Conservation (phyloP, 2,888 invertebrate genomes). For the Trypoxylon attenuatum region DNA sequence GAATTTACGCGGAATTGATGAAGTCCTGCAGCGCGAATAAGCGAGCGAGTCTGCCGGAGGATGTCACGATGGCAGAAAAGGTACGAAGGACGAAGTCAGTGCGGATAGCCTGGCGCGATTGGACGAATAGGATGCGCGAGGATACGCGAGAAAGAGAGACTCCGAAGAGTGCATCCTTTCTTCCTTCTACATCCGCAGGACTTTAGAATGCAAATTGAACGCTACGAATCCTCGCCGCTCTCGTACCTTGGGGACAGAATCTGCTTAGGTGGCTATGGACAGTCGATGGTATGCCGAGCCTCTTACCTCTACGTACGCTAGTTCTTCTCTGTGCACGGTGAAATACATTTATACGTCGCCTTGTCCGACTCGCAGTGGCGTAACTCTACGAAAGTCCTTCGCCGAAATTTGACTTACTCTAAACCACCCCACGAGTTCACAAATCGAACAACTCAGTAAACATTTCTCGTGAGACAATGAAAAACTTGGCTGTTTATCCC, state of each 20-base stretch:
- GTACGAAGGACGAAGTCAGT: background rate
- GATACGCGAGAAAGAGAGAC: slow-evolving; percentile 6
- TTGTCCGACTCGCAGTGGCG: slow-evolving; percentile 38
- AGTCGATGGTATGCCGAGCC: slow-evolving; percentile 52
- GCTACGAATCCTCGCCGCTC: slow-evolving; percentile 56
- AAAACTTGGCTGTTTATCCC: no score
- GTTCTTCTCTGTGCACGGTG: slow-evolving; percentile 21
- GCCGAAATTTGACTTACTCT: background rate
- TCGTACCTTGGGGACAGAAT: slow-evolving; percentile 64
- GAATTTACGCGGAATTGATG: no score
- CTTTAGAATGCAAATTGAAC: slow-evolving; percentile 67
- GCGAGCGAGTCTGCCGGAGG: no score
- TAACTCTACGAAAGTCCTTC: slow-evolving; percentile 9
- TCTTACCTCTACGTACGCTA: slow-evolving; percentile 30
- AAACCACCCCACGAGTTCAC: no score
- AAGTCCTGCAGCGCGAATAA: no score
- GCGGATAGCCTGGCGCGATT: background rate
- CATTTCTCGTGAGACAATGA: no score
- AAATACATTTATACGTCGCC: slow-evolving; percentile 36
- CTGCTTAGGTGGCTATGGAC: slow-evolving; percentile 60
- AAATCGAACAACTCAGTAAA: no score
- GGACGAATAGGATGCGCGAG: slow-evolving; percentile 11
- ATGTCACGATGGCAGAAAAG: no score
- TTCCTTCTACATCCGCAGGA: slow-evolving; percentile 48
- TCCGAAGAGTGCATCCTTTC: slow-evolving; percentile 7